Conservation (phyloP, 1,140 invertebrate genomes). For the Carcinoscorpius rotundicauda region DNA sequence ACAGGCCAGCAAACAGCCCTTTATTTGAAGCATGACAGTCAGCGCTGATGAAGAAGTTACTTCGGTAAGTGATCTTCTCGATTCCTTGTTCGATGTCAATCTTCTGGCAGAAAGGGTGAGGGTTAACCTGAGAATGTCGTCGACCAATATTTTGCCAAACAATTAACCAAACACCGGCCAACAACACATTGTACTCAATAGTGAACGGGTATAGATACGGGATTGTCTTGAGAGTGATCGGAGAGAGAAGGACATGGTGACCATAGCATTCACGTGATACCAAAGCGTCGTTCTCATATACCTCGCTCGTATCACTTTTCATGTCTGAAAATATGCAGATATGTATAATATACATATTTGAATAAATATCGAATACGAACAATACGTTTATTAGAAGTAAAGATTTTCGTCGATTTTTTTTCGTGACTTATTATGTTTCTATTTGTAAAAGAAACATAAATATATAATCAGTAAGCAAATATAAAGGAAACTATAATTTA, state of each 20-base stretch:
- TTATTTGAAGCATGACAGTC: conserved; percentile 59
- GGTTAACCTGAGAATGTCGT: conserved; percentile 31
- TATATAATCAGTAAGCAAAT: too few species aligned
- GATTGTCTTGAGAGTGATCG: conserved; percentile 13
- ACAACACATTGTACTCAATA: conserved; percentile 57
- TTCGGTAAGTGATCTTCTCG: conserved; percentile 25
- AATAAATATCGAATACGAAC: too few species aligned
- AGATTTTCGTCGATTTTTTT: too few species aligned
- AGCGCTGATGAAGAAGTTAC: conserved; percentile 49
- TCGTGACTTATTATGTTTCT: too few species aligned
- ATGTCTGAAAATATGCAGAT: too few species aligned
- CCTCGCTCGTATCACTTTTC: too few species aligned
- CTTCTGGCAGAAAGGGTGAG: conserved; percentile 17
- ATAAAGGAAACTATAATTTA: too few species aligned
- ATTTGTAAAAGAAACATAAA: too few species aligned
- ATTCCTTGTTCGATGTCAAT: conserved; percentile 19
- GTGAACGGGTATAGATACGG: conserved; percentile 55
- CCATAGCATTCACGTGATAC: too few species aligned
- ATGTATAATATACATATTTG: too few species aligned
- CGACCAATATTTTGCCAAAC: conserved; percentile 56
- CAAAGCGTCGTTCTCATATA: too few species aligned
- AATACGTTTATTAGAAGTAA: too few species aligned
- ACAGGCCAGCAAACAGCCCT: conserved; percentile 51
- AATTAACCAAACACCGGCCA: conserved; percentile 57
- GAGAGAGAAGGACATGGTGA: not conserved